Conservation (phyloP, 2,113 vertebrate species). For the Dinomys branickii region DNA sequence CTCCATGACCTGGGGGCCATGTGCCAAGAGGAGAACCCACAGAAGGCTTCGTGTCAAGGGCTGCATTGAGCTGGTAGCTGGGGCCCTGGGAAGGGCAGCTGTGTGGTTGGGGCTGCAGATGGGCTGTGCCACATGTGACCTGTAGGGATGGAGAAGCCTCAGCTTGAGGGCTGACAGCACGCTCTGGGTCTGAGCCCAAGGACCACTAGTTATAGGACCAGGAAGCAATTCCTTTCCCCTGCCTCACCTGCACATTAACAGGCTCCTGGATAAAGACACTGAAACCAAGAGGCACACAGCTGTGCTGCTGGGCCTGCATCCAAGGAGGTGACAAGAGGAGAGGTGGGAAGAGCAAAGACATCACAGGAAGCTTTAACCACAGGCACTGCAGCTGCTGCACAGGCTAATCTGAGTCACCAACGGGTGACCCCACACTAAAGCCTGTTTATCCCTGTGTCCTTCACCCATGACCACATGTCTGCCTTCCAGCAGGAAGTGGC, state of each 20-base stretch:
- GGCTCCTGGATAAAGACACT: neutral
- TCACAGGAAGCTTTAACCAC: neutral
- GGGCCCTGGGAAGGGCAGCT: neutral
- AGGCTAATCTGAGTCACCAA: no score
- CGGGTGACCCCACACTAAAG: no score
- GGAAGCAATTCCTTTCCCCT: neutral
- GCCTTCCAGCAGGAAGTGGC: neutral
- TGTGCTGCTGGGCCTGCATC: neutral
- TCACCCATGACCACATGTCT: neutral
- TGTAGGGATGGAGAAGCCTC: no score
- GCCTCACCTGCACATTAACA: neutral
- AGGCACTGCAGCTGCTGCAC: no score
- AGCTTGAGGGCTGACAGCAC: no score
- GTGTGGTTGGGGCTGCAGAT: neutral
- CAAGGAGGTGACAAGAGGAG: no score
- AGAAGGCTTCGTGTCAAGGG: neutral
- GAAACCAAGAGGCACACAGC: neutral
- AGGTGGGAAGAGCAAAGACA: neutral
- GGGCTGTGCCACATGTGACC: neutral
- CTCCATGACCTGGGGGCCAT: neutral
- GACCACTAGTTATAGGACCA: neutral
- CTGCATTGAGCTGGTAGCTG: neutral
- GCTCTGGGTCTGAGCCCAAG: neutral
- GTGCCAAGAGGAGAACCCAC: neutral
- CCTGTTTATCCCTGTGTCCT: neutral